Percentiles rank a stretch among this genome's conserved stretches.
Conservation (phyloP, 1,140 invertebrate genomes). For the Papilio glaucus region DNA sequence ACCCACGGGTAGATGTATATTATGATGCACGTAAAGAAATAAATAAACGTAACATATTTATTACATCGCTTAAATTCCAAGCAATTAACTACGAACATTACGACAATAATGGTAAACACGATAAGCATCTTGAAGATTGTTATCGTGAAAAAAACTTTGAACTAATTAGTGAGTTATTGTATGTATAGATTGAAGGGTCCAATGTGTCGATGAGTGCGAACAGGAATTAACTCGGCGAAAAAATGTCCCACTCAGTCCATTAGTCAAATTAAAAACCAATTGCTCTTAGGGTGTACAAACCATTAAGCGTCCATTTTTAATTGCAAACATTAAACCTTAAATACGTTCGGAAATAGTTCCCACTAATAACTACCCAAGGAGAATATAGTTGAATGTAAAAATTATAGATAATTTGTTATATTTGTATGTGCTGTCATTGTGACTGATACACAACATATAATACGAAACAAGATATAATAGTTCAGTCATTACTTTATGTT, state of each 20-base stretch:
- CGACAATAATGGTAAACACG: not conserved
- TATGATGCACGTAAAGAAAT: not conserved
- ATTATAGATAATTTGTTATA: not conserved
- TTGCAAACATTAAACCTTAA: not conserved
- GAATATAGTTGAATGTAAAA: not conserved
- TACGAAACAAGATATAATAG: too few species aligned
- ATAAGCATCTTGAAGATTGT: constrained; percentile 18
- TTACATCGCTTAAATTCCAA: not conserved
- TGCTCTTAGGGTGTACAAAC: constrained; percentile 2
- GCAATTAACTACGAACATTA: not conserved
- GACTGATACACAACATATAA: too few species aligned
- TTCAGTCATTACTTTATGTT: too few species aligned
- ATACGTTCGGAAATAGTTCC: not conserved
- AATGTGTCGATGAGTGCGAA: not conserved
- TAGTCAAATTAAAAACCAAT: constrained; percentile 35
- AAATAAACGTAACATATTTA: not conserved
- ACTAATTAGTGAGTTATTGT: constrained; percentile 6
- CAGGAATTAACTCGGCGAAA: constrained; percentile 16
- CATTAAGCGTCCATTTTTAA: constrained; percentile 7
- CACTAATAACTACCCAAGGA: not conserved
- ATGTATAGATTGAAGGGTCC: not conserved
- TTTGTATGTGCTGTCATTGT: not conserved
- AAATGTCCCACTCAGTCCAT: constrained; percentile 22
- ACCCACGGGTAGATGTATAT: constrained; percentile 37
- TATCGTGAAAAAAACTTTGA: constrained; percentile 24